Percentiles rank a stretch among this genome's conserved stretches.
Evolutionary conservation across 2,113 vertebrate species (phyloP).

Genomic region (Butastur rufipennis): DNA sequence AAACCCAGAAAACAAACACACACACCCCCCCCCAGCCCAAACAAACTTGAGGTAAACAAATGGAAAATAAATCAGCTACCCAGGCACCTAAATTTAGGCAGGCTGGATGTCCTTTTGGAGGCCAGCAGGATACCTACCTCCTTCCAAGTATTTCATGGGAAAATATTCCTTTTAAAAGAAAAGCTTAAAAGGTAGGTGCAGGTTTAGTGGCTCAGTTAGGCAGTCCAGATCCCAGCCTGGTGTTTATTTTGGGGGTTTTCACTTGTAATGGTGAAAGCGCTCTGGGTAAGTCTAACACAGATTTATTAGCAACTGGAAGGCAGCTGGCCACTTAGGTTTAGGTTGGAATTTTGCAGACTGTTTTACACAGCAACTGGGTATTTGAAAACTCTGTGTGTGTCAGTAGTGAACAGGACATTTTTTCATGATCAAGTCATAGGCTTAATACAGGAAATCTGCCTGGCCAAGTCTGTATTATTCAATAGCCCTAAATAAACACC

Average conservation of each 20-base stretch:
- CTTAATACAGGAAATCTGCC: neutral
- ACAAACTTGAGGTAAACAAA: neutral
- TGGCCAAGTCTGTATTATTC: neutral
- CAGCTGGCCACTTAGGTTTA: neutral
- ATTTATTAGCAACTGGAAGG: neutral
- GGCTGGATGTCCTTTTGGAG: neutral
- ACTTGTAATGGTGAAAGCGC: neutral
- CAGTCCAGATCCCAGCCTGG: neutral
- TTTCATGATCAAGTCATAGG: slow-evolving; percentile 13
- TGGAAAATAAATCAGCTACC: neutral
- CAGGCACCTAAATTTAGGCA: neutral
- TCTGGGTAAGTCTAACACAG: neutral
- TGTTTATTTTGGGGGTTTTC: neutral
- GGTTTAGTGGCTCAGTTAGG: neutral
- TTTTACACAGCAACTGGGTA: neutral
- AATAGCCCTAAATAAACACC: neutral
- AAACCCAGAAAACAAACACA: neutral
- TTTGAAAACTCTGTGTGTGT: neutral
- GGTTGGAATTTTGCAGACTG: neutral
- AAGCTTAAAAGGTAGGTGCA: neutral
- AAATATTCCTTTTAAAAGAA: neutral
- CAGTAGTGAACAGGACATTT: slow-evolving; percentile 7
- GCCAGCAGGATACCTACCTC: neutral
- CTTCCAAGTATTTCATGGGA: neutral
- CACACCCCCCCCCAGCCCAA: neutral